phyloP scores from a whole-genome alignment of 1,140 invertebrate genomes.

The Metopolophium dirhodum region DNA sequence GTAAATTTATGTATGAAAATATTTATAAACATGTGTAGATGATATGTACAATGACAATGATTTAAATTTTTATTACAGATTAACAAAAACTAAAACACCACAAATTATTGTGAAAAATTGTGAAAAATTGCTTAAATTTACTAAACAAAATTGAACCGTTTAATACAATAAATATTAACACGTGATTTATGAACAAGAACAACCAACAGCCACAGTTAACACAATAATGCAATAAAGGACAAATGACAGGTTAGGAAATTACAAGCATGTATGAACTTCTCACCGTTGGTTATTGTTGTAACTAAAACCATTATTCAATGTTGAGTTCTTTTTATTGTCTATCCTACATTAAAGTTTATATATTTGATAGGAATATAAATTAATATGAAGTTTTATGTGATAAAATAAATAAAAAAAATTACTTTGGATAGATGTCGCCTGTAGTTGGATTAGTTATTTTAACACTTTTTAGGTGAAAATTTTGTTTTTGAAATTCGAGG shows the following conservation, averaged over 20 bases:
- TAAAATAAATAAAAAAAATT: constrained; percentile 63
- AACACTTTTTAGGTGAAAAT: neutral
- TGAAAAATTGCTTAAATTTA: too few species aligned
- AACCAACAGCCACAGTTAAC: constrained; percentile 4
- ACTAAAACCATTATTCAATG: constrained; percentile 1
- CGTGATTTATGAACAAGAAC: neutral
- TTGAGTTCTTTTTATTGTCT: constrained; percentile 9
- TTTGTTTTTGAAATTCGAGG: constrained; percentile 41
- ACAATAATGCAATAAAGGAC: neutral
- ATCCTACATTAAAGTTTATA: constrained; percentile 33
- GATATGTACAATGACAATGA: neutral
- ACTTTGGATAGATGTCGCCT: constrained; percentile 66
- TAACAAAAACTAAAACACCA: neutral
- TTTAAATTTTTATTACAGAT: neutral
- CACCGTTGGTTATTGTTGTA: constrained; percentile 23
- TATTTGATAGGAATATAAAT: neutral
- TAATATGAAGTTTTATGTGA: neutral
- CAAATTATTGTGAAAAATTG: neutral
- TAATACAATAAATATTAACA: neutral
- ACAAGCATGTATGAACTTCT: neutral
- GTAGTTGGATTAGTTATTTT: constrained; percentile 66
- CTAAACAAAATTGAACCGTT: neutral
- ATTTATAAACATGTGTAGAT: neutral
- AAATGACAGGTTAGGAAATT: neutral
- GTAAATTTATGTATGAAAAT: neutral